Base-by-base conservation (phyloP, 2,113 vertebrate species). In the Oenanthe oenanthe region DNA sequence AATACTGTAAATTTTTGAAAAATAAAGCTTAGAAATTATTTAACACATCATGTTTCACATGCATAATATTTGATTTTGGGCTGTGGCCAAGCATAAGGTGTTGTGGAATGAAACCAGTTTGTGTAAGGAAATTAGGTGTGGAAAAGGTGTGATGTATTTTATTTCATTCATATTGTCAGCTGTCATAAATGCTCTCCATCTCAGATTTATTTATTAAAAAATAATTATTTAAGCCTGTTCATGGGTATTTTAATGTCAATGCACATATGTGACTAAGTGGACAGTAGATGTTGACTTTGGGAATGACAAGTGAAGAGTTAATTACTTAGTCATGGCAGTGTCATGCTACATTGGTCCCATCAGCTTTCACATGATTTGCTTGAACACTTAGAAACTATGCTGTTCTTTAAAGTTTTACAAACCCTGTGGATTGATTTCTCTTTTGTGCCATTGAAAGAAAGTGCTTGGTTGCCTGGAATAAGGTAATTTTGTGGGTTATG, bases 201-300 rank as follows among this genome's bases (percentile, higher is more conserved):
- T 92, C 32, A 57, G 17, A 66, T 74, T 70, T 70, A 21, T 89
- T 66, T 88, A 25, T 54, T 71, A 48, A 72, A 90, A 89, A 90
- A 54, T 61, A 9, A 34, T 58, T 87, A 36, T 42, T 75, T 83
- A 65, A 61, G 16, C 10, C 38, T 92, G 20, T 45, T 86, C 5
- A 17, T 81, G 32, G 9, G 4, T 80, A 6, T 43, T 14, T 19
- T 83, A 57, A 89, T 83, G 32, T 17, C n/a, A 73, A 12, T 47
- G 47, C 22, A 10, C 6, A 7, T 2, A 4, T 62, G 19, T 57
- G 43, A 47, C 40, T 72, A 29, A 51, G 29, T 81, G 34, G 34
- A 14, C 74, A 42, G 16, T 77, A 32, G 50, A 36, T 53, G 14
- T 48, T 85, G 62, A 47, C 53, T 79, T 60, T 29, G 17, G 15